Percentiles rank a stretch among this genome's conserved stretches.
phyloP scores from a whole-genome alignment of 2,113 vertebrate species.

The Anarhynchus alexandrinus region DNA sequence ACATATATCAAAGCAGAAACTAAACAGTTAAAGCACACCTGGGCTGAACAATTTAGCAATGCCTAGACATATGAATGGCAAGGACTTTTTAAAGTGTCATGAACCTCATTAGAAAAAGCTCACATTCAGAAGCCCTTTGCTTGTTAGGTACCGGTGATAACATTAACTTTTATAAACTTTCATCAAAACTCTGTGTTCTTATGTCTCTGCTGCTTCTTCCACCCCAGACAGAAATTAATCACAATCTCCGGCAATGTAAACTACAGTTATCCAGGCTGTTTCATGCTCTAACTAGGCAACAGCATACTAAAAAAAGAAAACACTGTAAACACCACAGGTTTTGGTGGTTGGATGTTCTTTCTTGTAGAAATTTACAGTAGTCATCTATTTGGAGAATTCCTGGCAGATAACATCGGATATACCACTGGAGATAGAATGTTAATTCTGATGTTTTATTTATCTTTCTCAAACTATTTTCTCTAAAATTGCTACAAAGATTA shows the following conservation, averaged over 20 bases:
- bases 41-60: background rate
- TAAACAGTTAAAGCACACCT: background rate
- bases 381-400: background rate
- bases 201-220: background rate
- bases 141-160: background rate
- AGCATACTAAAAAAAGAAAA: background rate
- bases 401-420: background rate
- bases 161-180: background rate
- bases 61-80: background rate
- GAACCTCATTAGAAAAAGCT: background rate
- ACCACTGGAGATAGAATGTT: background rate
- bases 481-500: background rate
- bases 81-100: background rate
- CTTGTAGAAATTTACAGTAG: background rate
- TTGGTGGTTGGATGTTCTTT: background rate
- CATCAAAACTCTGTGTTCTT: background rate
- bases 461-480: background rate
- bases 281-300: background rate
- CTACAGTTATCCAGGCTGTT: background rate
- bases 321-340: background rate
- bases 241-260: background rate
- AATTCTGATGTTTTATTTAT: background rate
- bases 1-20: background rate
- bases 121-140: background rate
- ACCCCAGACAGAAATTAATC: background rate